Percentiles rank a stretch among this genome's conserved stretches.
These are phyloP conservation scores for Hycleus cichorii DNA, from an alignment of 1,140 invertebrate genomes.

Conservation along the genomic window DNA sequence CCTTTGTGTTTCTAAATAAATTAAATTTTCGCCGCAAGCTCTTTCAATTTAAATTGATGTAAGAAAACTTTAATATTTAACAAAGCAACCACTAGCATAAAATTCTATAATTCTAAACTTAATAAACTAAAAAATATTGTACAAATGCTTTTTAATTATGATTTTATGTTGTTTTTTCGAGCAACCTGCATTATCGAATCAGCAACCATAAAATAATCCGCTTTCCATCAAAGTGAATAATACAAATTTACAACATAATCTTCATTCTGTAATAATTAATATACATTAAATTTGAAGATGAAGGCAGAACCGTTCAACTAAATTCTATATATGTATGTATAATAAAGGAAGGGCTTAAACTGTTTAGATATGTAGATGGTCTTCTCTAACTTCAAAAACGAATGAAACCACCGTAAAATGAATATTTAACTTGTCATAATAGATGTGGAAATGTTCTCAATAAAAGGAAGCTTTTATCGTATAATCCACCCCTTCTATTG, in stretches of 20 bases:
- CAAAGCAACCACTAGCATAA: too few relatives aligned
- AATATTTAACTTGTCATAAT: constrained; percentile 37
- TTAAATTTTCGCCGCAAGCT: too few relatives aligned
- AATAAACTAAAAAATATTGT: too few relatives aligned
- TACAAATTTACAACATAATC: constrained; percentile 1
- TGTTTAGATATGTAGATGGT: constrained; percentile 24
- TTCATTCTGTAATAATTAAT: constrained; percentile 5
- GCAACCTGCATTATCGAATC: too few relatives aligned
- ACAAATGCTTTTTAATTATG: too few relatives aligned
- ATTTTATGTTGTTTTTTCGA: too few relatives aligned
- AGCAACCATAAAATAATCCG: too few relatives aligned
- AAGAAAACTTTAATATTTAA: too few relatives aligned
- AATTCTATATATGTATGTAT: background rate
- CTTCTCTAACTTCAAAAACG: constrained; percentile 24
- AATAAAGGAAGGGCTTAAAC: background rate
- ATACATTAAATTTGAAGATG: background rate
- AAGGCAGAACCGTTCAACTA: background rate
- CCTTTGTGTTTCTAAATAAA: too few relatives aligned
- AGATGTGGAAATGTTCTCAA: constrained; percentile 26
- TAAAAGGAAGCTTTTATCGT: constrained; percentile 18
- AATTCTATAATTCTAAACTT: too few relatives aligned
- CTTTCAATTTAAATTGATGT: too few relatives aligned
- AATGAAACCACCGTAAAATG: constrained; percentile 33
- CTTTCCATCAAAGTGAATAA: constrained; percentile 3
- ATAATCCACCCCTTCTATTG: constrained; percentile 25